These are phyloP conservation scores for Conops quadrifasciatus DNA, from an alignment of 2,888 invertebrate species.

Conservation along the genomic window DNA sequence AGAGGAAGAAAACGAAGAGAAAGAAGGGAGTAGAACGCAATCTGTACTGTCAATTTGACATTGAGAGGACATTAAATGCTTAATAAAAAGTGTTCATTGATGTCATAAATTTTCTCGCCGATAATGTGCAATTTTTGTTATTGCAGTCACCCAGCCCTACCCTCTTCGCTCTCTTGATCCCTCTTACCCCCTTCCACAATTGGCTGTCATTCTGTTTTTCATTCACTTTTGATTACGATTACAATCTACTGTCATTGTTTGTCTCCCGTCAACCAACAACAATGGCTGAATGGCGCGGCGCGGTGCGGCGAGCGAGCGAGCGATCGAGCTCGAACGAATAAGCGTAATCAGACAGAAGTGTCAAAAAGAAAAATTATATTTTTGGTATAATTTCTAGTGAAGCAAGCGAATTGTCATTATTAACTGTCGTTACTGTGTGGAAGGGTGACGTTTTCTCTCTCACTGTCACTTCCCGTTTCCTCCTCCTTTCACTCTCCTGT, in stretches of 20 bases:
- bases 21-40: background rate
- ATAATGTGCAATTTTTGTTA: background rate
- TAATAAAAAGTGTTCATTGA: background rate
- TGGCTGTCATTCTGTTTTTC: too few species aligned
- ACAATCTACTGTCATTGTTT: slow-evolving; percentile 3
- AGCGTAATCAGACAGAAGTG: background rate
- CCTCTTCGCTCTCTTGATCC: background rate
- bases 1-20: background rate
- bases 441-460: background rate
- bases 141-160: background rate
- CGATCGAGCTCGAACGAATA: too few species aligned
- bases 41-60: background rate
- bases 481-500: background rate
- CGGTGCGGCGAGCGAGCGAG: too few species aligned
- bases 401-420: slow-evolving; percentile 16
- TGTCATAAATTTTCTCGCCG: background rate
- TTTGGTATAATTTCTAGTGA: background rate
- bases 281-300: background rate
- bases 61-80: background rate
- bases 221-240: too few species aligned
- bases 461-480: background rate
- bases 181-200: background rate
- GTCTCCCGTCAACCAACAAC: background rate
- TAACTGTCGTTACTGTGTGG: background rate
- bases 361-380: slow-evolving; percentile 17